phyloP scores from a whole-genome alignment of 2,888 invertebrate genomes.

The Dendrolimus pini region DNA sequence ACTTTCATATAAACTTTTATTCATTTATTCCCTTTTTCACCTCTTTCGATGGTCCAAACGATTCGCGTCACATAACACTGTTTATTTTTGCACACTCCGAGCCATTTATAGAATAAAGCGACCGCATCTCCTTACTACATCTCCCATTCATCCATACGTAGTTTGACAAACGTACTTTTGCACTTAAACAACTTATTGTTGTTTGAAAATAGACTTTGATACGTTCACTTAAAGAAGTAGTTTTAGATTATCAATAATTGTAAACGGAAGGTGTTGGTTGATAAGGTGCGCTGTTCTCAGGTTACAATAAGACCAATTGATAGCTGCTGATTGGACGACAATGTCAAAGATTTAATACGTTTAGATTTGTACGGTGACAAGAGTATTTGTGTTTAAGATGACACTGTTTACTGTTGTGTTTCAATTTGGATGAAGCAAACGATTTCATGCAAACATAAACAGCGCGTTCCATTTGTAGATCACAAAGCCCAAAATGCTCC shows the following conservation, averaged over 20 bases:
- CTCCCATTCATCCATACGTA: not conserved
- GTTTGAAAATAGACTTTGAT: not conserved
- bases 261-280: not conserved
- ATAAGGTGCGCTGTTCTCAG: not conserved
- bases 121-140: not conserved
- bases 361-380: not conserved
- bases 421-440: too few species aligned
- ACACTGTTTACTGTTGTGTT: too few species aligned
- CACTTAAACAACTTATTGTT: not conserved
- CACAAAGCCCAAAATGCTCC: too few species aligned
- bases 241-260: not conserved
- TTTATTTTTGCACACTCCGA: not conserved
- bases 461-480: too few species aligned
- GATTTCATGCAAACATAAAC: too few species aligned
- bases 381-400: too few species aligned
- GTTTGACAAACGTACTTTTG: not conserved
- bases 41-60: not conserved
- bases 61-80: not conserved
- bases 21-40: too few species aligned
- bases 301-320: not conserved
- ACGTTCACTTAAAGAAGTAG: not conserved
- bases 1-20: too few species aligned
- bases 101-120: not conserved
- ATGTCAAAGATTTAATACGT: not conserved
- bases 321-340: not conserved